Evolutionary conservation across 2,113 vertebrate species (phyloP).

Genomic region (Misgurnus anguillicaudatus): DNA sequence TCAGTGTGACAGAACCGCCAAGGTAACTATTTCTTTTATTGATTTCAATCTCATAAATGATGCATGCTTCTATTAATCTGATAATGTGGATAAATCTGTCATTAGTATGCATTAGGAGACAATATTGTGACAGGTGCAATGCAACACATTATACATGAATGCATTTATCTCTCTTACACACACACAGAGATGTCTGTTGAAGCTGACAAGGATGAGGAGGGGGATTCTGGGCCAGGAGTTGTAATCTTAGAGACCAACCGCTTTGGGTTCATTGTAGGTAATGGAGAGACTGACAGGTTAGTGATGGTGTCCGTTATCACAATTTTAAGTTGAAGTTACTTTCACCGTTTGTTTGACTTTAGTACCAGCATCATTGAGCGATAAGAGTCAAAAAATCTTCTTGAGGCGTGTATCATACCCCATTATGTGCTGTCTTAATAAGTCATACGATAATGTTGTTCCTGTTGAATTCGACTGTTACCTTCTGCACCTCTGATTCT

Average conservation of each 20-base stretch:
- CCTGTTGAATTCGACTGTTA: conserved; percentile 34
- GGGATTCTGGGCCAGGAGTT: conserved; percentile 50
- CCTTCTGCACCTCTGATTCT: conserved; percentile 53
- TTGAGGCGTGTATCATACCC: neutral
- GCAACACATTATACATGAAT: too few relatives aligned
- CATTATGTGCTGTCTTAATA: too few relatives aligned
- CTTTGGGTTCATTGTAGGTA: conserved; percentile 76
- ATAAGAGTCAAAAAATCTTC: neutral
- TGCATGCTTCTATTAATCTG: neutral
- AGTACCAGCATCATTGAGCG: neutral
- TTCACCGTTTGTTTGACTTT: neutral
- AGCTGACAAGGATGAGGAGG: conserved; percentile 41
- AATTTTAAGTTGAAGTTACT: neutral
- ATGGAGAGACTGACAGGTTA: conserved; percentile 71
- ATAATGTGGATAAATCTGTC: neutral
- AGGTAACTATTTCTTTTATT: conserved; percentile 36
- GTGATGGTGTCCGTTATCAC: conserved; percentile 29
- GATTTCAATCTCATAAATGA: neutral
- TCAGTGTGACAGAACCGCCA: conserved; percentile 24
- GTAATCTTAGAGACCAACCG: conserved; percentile 71
- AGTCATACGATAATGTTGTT: neutral
- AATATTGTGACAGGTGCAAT: neutral
- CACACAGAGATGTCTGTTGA: conserved; percentile 58
- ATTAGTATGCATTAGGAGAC: neutral
- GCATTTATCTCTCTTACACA: neutral